Conservation (phyloP, 2,888 invertebrate genomes). For the Dolichopus griseipennis region DNA sequence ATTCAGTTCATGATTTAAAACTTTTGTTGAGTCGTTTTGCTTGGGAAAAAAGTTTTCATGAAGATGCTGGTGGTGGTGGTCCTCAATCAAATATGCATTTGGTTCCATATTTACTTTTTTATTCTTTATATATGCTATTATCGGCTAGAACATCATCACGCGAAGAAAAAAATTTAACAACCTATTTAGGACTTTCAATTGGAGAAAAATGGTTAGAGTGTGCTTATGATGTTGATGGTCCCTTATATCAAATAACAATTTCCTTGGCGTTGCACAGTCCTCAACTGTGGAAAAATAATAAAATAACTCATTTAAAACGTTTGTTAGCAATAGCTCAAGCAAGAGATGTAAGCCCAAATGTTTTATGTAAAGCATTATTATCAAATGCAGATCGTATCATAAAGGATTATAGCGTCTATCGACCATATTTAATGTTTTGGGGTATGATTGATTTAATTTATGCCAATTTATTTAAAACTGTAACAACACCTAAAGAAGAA, state of each 20-base stretch:
- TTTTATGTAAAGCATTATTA: conserved; percentile 43
- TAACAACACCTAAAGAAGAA: conserved; percentile 64
- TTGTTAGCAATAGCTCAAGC: conserved; percentile 70
- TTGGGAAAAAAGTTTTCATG: conserved; percentile 91
- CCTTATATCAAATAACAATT: conserved; percentile 78
- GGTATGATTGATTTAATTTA: conserved; percentile 79
- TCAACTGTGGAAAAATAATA: conserved; percentile 65
- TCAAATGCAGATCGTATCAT: conserved; percentile 46
- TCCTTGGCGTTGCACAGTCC: conserved; percentile 71
- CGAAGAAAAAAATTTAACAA: conserved; percentile 68
- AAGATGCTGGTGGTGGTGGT: conserved; percentile 94
- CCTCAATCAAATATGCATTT: conserved; percentile 96
- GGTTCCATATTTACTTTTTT: conserved; percentile 86
- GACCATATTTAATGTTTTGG: conserved; percentile 75
- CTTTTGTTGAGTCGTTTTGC: conserved; percentile 80
- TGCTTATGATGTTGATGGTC: conserved; percentile 83
- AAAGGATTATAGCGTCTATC: conserved; percentile 72
- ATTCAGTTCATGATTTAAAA: conserved; percentile 83
- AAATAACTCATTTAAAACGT: conserved; percentile 64
- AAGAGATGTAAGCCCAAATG: conserved; percentile 57
- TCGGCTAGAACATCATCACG: conserved; percentile 70
- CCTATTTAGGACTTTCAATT: conserved; percentile 58
- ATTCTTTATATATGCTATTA: conserved; percentile 88
- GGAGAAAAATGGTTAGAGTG: conserved; percentile 65
- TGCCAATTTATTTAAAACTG: conserved; percentile 75